Evolutionary conservation across 2,888 invertebrate species (phyloP), one percentile per base, ranked within the genome.

Genomic region (Macroteleia sp.): DNA sequence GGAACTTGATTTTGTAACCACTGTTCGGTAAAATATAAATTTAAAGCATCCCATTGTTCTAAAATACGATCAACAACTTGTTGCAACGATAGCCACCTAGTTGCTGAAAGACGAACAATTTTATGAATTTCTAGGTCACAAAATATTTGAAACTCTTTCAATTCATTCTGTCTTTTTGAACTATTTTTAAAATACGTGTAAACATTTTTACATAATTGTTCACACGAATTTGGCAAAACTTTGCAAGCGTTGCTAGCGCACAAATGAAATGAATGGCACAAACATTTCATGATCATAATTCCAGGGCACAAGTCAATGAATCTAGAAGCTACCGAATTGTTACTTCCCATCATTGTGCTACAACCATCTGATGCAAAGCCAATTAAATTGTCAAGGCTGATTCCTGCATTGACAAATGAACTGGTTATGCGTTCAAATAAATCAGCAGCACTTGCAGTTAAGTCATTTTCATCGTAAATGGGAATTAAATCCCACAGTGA

Each of bases 241-340:
- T 85, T 82, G 52, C 86, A 87, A 0, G 85, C 84, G 41, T 85
- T 81, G 57, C 80, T 83, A 4, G 86, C 83, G 42, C 86, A 87
- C 8, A 87, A 54, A 74, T 86, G 83, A 20, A 84, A 36, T 1
- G 86, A 86, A 74, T 88, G 87, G 32, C 86, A 87, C 19, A 87
- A 52, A 39, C 85, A 88, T 76, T 85, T 85, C 5, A 82, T 42
- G 12, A 86, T 76, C 0, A 32, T 67, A 0, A 87, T 84, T 12
- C 85, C 87, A 1, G 84, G 82, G 57, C 54, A 79, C 0, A 48
- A 20, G 17, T 59, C 8, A 4, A 19, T 57, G 20, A 86, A 80
- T 62, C 83, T 44, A 16, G 67, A 77, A 12, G 85, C 74, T 4
- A 88, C 88, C 0, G 85, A 87, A 70, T 89, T 86, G 3, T 79